Evolutionary conservation across 1,140 invertebrate genomes (phyloP), one percentile per base, ranked within the genome.

Genomic region (Sminthurides bifidus): DNA sequence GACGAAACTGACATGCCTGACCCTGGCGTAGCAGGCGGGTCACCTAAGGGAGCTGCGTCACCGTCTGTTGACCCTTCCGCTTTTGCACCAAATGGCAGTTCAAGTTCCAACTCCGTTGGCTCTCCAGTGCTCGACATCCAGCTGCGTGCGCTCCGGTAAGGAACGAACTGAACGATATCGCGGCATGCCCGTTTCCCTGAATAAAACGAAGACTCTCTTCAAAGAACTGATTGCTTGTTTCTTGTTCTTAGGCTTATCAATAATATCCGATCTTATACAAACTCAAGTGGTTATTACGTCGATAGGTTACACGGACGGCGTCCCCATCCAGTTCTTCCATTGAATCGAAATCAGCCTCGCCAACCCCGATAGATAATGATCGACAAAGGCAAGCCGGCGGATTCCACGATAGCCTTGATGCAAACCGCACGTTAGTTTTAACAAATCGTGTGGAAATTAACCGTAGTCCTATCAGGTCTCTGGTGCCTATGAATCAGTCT

Each of bases 131-230:
- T 35, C 33, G 41, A 10, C 8, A 19, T 19, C 14, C 41, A 44
- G 33, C n/a, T 8, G 8, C 33, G 8, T 8, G 33, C 33, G n/a
- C 33, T 35, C 33, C 33, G 8, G 33, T 35, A 35, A 35, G 33
- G 33, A n/a, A 79, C 77, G 71, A 80, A 79, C 69, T 78, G 71
- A 19, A 79, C 77, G 60, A 80, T 80, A 64, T 80, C 78, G 56
- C 78, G 65, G 23, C 71, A 67, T 31, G 77, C 77, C 56, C 63
- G 62, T 10, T 10, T 8, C 8, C 8, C 33, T 10, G 33, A 35
- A n/a, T 8, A 35, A n/a, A n/a, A n/a, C 8, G n/a, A 35, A 44
- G n/a, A 10, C 33, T 10, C 8, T 10, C 8, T n/a, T 35, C 8
- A 10, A 35, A 8, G n/a, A 8, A 10, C 33, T 10, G n/a, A 35